Evolutionary conservation across 1,140 invertebrate species (phyloP).

Genomic region (Drosophila bocqueti): DNA sequence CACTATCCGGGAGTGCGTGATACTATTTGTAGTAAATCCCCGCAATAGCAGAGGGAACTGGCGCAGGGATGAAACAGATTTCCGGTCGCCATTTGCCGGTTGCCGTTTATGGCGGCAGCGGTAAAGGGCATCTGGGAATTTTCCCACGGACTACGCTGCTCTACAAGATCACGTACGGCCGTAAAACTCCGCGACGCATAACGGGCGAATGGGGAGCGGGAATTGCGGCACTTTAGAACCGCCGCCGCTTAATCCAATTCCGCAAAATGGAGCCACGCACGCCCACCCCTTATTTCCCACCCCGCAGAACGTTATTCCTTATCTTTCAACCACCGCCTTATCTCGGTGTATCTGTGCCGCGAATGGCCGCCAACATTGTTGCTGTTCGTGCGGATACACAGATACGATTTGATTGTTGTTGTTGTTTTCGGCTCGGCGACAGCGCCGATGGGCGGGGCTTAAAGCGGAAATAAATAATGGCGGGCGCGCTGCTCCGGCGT

Average conservation of each 20-base stretch:
- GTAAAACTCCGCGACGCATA: conserved; percentile 57
- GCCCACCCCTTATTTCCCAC: conserved; percentile 15
- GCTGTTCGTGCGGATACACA: conserved; percentile 35
- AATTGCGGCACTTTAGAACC: conserved; percentile 76
- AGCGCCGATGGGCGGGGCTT: conserved; percentile 50
- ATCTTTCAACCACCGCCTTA: conserved; percentile 35
- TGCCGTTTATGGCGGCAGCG: conserved; percentile 46
- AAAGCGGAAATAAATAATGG: conserved; percentile 24
- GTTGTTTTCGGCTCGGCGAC: background rate
- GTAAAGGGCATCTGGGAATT: conserved; percentile 55
- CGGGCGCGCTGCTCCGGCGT: conserved; percentile 9
- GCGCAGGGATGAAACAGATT: conserved; percentile 32
- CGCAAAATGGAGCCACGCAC: conserved; percentile 66
- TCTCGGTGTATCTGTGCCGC: conserved; percentile 8
- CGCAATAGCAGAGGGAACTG: background rate
- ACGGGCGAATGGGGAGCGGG: conserved; percentile 40
- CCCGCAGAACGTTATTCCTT: conserved; percentile 19
- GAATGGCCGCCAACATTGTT: conserved; percentile 59
- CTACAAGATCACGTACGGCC: conserved; percentile 70
- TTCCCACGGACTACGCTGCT: conserved; percentile 15
- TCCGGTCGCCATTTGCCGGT: conserved; percentile 67
- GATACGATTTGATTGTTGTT: conserved; percentile 41
- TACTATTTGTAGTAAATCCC: conserved; percentile 39
- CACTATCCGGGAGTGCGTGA: conserved; percentile 58
- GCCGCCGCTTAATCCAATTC: conserved; percentile 65